Base-by-base conservation (phyloP, 1,140 invertebrate genomes). In the Apolygus lucorum region DNA sequence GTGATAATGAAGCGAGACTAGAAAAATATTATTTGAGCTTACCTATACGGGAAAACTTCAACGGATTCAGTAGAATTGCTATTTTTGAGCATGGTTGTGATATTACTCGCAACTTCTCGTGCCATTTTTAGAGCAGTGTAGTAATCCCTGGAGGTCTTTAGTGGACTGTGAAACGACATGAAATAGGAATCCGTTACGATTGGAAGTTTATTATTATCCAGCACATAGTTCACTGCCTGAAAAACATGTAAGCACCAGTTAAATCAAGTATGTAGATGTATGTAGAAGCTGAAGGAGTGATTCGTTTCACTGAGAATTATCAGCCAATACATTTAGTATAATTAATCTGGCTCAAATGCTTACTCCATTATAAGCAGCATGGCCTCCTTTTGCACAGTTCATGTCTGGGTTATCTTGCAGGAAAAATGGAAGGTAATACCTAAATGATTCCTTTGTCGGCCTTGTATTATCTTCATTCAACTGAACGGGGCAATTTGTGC, bases 21-120 rank as follows among this genome's bases (percentile, higher is more conserved):
- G 34, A 4, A 42, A 42, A 42, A 42, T 8, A 26, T n/a, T n/a
- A n/a, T n/a, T n/a, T n/a, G n/a, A 63, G 67, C 1, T 70, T 64
- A 84, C 84, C 85, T 97, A 82, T 98, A 98, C 0, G 96, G 93
- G 79, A 98, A 98, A 17, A 98, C 93, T 80, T 90, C 87, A 49
- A 91, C 83, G 21, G 80, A 81, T 27, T 76, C 73, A 1, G 77
- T 76, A 69, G 78, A 77, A 2, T 88, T 73, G 72, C 84, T 82
- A 0, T 74, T 76, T 72, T 90, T 89, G 8, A 98, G 79, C 72
- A 87, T 91, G 13, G 83, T 77, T 0, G 92, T 93, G 13, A 99
- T 88, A 77, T 96, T 95, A 0, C 87, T 83, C 0, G 92, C 84
- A 25, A 98, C 84, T 1, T 80, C 78, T 75, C 94, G 81, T 0